Base-by-base conservation (phyloP, 2,113 vertebrate genomes). In the Salvelinus sp. region DNA sequence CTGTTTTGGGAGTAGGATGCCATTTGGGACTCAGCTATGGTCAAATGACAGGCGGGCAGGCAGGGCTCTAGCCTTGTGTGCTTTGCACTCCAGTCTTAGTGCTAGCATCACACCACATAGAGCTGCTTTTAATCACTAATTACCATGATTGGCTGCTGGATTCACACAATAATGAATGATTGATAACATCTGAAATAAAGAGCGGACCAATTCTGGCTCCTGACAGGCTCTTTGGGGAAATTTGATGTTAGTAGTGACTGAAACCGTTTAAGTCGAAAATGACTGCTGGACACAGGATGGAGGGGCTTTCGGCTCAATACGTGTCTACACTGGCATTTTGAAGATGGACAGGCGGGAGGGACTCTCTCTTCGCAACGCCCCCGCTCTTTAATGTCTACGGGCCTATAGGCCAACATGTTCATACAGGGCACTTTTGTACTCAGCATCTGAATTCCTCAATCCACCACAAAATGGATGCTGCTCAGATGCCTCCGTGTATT, bases 211-310 rank as follows among this genome's bases (percentile, higher is more conserved):
- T 86, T 91, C 86, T 76, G 87, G 76, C 78, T 69, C 62, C 83
- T 86, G 83, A 85, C 83, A 82, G 50, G 54, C 65, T 6, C 69
- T 79, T 82, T 38, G 20, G 60, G 74, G 28, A 82, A 81, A 85
- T 88, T 73, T 85, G 80, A 83, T 82, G 80, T 85, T 79, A 80
- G 85, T 85, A 77, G 87, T 92, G 85, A 92, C 91, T 87, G 88
- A 91, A 90, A 92, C 88, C 85, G 79, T 91, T 93, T 92, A 92
- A 93, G 88, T 87, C 86, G 88, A 89, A 92, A 92, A 92, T 90
- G 83, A 89, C 78, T 28, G 6, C 25, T 80, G 80, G 86, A 83
- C 74, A 54, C 76, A 33, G 47, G 50, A 50, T 38, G 83, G 72
- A 64, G 27, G 6, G 69, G 30, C 69, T 70, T 13, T 76, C 23